phyloP scores from a whole-genome alignment of 2,797 vertebrate species.

The Paramormyrops hopkinsi region DNA sequence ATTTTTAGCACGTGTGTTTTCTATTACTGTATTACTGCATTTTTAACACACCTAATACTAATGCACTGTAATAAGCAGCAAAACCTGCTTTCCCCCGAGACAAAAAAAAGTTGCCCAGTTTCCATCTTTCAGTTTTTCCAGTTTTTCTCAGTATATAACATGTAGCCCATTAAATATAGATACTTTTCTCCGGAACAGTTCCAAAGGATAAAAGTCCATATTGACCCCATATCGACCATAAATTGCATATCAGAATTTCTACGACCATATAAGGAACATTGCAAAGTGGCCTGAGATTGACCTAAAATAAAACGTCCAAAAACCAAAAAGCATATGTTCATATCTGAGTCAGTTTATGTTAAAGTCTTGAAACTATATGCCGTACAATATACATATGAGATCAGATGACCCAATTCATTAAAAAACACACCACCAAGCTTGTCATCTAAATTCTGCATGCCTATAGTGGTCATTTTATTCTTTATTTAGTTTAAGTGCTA shows the following conservation, averaged over 20 bases:
- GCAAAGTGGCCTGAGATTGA: slow-evolving; percentile 51
- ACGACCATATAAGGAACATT: slow-evolving; percentile 40
- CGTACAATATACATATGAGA: slow-evolving; percentile 36
- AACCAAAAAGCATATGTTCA: slow-evolving; percentile 59
- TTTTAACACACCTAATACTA: slow-evolving; percentile 1
- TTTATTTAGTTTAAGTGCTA: neutral
- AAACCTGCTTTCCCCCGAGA: neutral
- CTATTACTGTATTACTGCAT: neutral
- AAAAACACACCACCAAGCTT: slow-evolving; percentile 28
- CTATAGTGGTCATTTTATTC: neutral
- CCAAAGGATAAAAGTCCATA: slow-evolving; percentile 45
- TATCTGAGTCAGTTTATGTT: slow-evolving; percentile 46
- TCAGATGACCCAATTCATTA: slow-evolving; percentile 44
- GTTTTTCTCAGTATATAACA: neutral
- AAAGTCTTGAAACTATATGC: slow-evolving; percentile 49
- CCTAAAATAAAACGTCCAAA: slow-evolving; percentile 43
- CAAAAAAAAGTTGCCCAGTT: neutral
- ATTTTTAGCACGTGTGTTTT: neutral
- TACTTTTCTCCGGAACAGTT: slow-evolving; percentile 25
- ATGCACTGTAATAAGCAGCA: neutral
- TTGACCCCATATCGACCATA: slow-evolving; percentile 40
- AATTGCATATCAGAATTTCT: slow-evolving; percentile 54
- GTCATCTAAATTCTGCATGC: slow-evolving; percentile 19
- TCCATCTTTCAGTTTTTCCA: neutral
- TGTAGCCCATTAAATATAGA: slow-evolving; percentile 10